phyloP scores from a whole-genome alignment of 2,797 vertebrate genomes.

The Sus cebifrons region DNA sequence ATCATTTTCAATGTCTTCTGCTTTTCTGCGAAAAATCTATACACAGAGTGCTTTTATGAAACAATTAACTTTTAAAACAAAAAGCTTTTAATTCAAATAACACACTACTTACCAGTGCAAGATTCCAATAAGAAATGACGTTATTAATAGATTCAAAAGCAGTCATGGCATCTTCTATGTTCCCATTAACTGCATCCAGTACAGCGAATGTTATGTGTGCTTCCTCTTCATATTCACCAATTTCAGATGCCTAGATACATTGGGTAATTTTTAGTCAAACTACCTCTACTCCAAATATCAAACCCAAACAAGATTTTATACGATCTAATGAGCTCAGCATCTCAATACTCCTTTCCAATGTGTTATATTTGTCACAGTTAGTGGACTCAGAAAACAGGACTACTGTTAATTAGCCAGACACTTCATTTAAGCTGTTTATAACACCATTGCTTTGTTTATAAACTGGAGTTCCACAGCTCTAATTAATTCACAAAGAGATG shows the following conservation, averaged over 20 bases:
- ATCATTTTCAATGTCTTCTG: slow-evolving; percentile 96
- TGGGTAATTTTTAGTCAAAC: slow-evolving; percentile 39
- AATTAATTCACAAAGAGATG: neutral
- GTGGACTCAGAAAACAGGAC: slow-evolving; percentile 31
- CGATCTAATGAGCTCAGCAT: slow-evolving; percentile 25
- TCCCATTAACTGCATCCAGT: slow-evolving; percentile 96
- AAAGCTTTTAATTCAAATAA: slow-evolving; percentile 48
- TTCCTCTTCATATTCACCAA: slow-evolving; percentile 94
- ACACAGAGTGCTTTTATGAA: slow-evolving; percentile 50
- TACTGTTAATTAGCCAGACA: slow-evolving; percentile 22
- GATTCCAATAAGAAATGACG: slow-evolving; percentile 96
- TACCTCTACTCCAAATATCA: neutral
- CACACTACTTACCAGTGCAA: slow-evolving; percentile 93
- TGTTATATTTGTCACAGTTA: neutral
- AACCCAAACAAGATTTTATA: slow-evolving; percentile 37
- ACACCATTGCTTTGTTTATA: slow-evolving; percentile 51
- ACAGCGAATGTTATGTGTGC: slow-evolving; percentile 93
- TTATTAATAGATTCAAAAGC: slow-evolving; percentile 96
- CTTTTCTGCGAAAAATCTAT: slow-evolving; percentile 97
- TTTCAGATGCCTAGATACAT: slow-evolving; percentile 91
- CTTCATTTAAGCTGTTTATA: slow-evolving; percentile 10
- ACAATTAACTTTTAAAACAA: slow-evolving; percentile 47
- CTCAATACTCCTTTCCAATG: neutral
- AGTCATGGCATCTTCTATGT: slow-evolving; percentile 95
- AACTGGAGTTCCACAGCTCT: neutral